Evolutionary conservation across 2,888 invertebrate genomes (phyloP), one percentile per base, ranked within the genome.

Genomic region (Notodonta dromedarius): DNA sequence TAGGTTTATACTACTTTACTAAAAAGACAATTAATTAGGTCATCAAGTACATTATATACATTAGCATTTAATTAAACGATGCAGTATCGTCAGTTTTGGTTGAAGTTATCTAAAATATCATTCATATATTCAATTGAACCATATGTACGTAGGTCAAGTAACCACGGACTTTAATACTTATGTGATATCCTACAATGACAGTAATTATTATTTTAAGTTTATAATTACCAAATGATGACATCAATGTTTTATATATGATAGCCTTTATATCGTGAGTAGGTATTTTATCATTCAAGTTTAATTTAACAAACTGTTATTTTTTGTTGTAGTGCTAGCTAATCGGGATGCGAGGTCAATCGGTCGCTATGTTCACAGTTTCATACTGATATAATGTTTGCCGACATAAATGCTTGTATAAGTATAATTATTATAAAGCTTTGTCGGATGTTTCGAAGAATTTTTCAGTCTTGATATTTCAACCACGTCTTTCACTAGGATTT

Each of bases 161-260:
- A 46, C 53, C 60, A 48, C 44, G 48, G 46, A 56, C 56, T 58
- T 62, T 42, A 56, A 60, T 51, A 52, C 24, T 50, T 66, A 57
- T 65, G 57, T 62, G 64, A 63, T 70, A 69, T 66, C 57, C 67
- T 65, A 69, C 63, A 67, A 50, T 59, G 61, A 40, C 57, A 62
- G 59, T 71, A 62, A 71, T 71, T 70, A 76, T 72, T 69, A 70
- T 71, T 72, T 67, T 62, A 70, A 73, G 59, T 73, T 70, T 76
- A 74, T 74, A 75, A 71, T 74, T 73, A 66, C 63, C 59, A 66
- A 73, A 72, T 76, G 78, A 81, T 86, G 84, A 83, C 81, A 85
- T 85, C 79, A 82, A 78, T 82, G 78, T 81, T 82, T 78, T 80
- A 71, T 76, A 76, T 76, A 73, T 53, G 87, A 87, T 87, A 87